Conservation (phyloP, 1,140 invertebrate genomes). For the Hyphantria cunea region DNA sequence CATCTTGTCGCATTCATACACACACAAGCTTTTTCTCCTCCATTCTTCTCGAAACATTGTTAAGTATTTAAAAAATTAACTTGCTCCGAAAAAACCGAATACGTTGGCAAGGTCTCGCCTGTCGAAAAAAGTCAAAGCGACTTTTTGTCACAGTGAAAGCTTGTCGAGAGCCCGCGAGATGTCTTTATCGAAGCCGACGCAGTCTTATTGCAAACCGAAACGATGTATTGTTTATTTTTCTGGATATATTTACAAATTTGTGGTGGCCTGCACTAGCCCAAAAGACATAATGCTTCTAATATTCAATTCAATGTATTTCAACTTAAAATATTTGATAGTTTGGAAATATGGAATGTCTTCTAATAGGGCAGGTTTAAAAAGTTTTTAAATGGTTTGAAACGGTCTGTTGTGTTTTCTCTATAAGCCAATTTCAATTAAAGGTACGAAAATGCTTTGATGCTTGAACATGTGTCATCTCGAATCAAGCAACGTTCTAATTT, state of each 20-base stretch:
- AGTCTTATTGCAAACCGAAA: slow-evolving; percentile 46
- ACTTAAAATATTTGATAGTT: too few species aligned
- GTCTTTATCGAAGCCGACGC: slow-evolving; percentile 65
- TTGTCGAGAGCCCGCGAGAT: slow-evolving; percentile 53
- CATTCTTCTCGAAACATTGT: neutral
- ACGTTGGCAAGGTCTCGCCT: slow-evolving; percentile 15
- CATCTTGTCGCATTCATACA: neutral
- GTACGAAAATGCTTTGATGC: too few species aligned
- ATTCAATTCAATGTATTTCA: too few species aligned
- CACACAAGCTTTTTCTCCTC: neutral
- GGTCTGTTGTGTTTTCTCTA: too few species aligned
- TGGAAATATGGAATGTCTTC: too few species aligned
- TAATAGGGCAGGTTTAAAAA: too few species aligned
- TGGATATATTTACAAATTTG: slow-evolving; percentile 33
- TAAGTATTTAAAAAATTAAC: slow-evolving; percentile 26
- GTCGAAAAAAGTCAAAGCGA: slow-evolving; percentile 36
- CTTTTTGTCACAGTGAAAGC: slow-evolving; percentile 62
- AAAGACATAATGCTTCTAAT: too few species aligned
- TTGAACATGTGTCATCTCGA: too few species aligned
- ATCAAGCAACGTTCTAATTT: too few species aligned
- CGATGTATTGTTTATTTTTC: slow-evolving; percentile 28
- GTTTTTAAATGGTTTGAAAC: too few species aligned
- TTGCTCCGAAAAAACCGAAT: slow-evolving; percentile 20
- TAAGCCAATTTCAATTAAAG: too few species aligned
- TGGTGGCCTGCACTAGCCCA: neutral